phyloP scores from a whole-genome alignment of 2,888 invertebrate genomes.

The Synanthedon tipuliformis region DNA sequence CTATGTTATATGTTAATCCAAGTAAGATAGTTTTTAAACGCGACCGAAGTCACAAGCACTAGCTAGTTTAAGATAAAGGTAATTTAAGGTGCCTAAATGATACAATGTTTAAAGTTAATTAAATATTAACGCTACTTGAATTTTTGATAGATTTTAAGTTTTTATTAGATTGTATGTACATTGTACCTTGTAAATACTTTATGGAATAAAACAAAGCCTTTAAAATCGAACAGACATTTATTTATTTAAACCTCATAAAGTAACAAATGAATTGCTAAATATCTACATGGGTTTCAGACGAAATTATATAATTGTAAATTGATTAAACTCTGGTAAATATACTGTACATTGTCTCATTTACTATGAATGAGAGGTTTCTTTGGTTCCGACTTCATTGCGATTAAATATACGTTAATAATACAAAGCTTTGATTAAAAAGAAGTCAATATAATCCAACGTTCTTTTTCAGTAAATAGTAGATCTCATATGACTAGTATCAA shows the following conservation, averaged over 20 bases:
- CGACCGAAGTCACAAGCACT: too few relatives aligned
- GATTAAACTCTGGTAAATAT: neutral
- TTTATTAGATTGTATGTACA: conserved; percentile 1
- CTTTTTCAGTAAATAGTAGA: too few relatives aligned
- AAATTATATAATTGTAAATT: neutral
- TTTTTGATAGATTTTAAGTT: conserved; percentile 5
- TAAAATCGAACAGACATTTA: conserved; percentile 62
- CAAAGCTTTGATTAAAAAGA: too few relatives aligned
- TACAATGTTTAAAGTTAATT: neutral
- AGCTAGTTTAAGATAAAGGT: too few relatives aligned
- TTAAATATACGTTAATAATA: too few relatives aligned
- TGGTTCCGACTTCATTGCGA: too few relatives aligned
- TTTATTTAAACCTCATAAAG: conserved; percentile 55
- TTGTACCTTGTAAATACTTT: conserved; percentile 2
- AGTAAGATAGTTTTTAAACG: too few relatives aligned
- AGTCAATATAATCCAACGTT: too few relatives aligned
- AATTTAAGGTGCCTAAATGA: too few relatives aligned
- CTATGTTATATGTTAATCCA: too few relatives aligned
- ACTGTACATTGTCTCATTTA: neutral
- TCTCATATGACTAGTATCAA: too few relatives aligned
- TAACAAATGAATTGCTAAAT: conserved; percentile 22
- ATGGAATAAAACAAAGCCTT: conserved; percentile 23
- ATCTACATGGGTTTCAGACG: neutral
- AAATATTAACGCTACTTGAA: conserved; percentile 1
- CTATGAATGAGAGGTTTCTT: too few relatives aligned